Conservation (phyloP, 1,140 invertebrate genomes). For the Venturia canescens region DNA sequence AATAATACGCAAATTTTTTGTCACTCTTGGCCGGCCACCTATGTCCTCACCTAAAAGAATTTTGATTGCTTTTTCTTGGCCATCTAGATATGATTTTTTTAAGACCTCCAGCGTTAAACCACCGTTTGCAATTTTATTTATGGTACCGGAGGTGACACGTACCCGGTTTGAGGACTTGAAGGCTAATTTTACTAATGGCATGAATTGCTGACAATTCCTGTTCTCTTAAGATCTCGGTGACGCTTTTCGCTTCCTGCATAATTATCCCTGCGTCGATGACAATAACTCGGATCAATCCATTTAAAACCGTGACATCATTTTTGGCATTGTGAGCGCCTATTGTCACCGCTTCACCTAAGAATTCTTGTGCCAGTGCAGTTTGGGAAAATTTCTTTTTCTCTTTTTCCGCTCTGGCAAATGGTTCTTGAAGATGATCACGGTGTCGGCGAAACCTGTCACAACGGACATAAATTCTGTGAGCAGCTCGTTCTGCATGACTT, state of each 20-base stretch:
- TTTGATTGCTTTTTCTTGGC: conserved; percentile 32
- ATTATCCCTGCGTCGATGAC: neutral
- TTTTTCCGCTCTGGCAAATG: conserved; percentile 39
- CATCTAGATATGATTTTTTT: conserved; percentile 29
- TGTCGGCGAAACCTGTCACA: conserved; percentile 49
- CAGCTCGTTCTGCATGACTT: conserved; percentile 5
- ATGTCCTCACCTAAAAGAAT: conserved; percentile 30
- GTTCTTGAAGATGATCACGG: conserved; percentile 36
- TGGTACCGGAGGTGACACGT: conserved; percentile 38
- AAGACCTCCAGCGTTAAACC: conserved; percentile 31
- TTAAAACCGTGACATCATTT: conserved; percentile 43
- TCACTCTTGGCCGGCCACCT: neutral
- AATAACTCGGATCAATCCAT: conserved; percentile 26
- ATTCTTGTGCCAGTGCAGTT: conserved; percentile 35
- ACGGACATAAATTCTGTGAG: conserved; percentile 23
- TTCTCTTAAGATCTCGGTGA: neutral
- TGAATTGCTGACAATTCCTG: neutral
- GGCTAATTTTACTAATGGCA: conserved; percentile 30
- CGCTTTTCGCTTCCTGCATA: neutral
- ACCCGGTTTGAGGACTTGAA: conserved; percentile 1
- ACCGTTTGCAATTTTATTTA: conserved; percentile 40
- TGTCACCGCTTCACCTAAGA: conserved; percentile 32
- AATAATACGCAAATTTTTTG: neutral
- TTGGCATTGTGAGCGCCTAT: conserved; percentile 48
- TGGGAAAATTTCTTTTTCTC: conserved; percentile 42